phyloP scores from a whole-genome alignment of 2,888 invertebrate genomes.

The Brachycybe producta region DNA sequence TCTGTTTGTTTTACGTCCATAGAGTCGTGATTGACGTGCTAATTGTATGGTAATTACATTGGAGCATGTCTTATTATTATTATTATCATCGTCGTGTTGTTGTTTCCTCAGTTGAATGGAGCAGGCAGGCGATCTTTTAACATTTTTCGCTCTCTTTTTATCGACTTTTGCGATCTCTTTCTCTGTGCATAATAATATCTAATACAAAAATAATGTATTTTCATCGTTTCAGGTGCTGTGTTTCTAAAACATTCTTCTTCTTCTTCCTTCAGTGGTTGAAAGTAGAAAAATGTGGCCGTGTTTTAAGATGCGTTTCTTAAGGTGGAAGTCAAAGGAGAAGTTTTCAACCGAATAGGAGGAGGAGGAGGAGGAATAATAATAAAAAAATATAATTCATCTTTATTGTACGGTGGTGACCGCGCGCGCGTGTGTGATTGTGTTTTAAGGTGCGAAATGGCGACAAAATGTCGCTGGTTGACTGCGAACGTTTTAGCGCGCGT shows the following conservation, averaged over 20 bases:
- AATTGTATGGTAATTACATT: conserved; percentile 7
- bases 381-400: neutral
- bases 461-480: too few relatives aligned
- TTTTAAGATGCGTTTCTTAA: too few relatives aligned
- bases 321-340: too few relatives aligned
- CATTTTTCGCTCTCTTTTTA: too few relatives aligned
- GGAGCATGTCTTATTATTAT: neutral
- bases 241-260: neutral
- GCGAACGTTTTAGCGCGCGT: too few relatives aligned
- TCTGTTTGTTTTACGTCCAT: neutral
- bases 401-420: neutral
- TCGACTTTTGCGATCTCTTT: too few relatives aligned
- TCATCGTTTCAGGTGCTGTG: neutral
- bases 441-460: neutral
- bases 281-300: neutral
- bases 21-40: conserved; percentile 8
- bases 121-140: too few relatives aligned
- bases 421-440: conserved; percentile 3
- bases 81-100: neutral
- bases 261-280: neutral
- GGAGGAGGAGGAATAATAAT: neutral
- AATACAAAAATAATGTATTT: too few relatives aligned
- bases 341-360: neutral
- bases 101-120: too few relatives aligned
- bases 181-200: too few relatives aligned